Conservation (phyloP, 2,797 vertebrate genomes). For the Malurus leucopterus region DNA sequence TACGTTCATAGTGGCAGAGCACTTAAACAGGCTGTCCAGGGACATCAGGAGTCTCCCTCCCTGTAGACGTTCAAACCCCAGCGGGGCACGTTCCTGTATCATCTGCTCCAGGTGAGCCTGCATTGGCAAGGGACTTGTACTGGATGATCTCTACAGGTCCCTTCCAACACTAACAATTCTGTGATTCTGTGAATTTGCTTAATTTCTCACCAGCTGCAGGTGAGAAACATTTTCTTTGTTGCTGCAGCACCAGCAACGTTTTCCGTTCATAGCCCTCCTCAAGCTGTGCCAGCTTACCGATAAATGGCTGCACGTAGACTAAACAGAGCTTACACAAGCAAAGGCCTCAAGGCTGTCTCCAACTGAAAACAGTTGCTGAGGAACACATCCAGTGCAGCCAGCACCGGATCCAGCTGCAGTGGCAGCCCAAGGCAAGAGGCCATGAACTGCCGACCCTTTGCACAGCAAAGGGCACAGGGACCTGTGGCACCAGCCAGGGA, state of each 20-base stretch:
- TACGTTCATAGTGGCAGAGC: neutral
- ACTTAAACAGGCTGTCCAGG: neutral
- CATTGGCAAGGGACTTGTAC: neutral
- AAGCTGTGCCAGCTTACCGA: too few relatives aligned
- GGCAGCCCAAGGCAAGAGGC: neutral
- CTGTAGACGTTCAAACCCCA: neutral
- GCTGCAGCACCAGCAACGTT: accelerated
- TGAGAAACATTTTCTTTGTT: accelerated
- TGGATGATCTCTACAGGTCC: neutral
- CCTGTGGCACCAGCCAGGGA: neutral
- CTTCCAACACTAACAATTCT: neutral
- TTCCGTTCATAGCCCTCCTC: too few relatives aligned
- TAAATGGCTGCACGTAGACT: accelerated
- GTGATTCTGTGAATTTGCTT: neutral
- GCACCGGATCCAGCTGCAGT: accelerated
- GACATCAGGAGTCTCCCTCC: neutral
- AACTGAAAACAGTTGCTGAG: neutral
- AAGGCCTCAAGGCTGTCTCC: neutral
- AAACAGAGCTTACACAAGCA: accelerated
- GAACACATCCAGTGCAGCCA: neutral
- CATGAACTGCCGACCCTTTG: neutral
- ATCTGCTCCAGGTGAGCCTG: neutral
- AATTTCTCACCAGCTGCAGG: accelerated
- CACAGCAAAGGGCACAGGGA: neutral
- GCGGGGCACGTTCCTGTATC: accelerated